phyloP scores from a whole-genome alignment of 2,888 invertebrate genomes.

The Serrognathus titanus region DNA sequence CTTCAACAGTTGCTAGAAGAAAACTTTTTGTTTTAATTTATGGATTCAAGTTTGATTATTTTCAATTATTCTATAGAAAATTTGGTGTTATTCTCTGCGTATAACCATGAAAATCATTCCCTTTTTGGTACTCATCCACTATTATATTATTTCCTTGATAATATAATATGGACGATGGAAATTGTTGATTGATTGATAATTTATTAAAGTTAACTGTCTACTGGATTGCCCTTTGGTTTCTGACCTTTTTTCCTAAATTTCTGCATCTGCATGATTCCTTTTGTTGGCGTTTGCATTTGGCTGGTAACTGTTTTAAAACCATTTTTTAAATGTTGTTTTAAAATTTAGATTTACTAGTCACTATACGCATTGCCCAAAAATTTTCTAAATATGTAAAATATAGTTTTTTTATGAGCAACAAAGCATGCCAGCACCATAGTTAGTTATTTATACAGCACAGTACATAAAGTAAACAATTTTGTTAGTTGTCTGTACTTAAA shows the following conservation, averaged over 20 bases:
- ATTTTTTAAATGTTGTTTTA: slow-evolving; percentile 5
- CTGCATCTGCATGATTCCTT: slow-evolving; percentile 48
- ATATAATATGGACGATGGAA: too few species aligned
- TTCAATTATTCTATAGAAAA: too few species aligned
- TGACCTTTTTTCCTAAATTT: slow-evolving; percentile 41
- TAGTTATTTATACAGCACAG: slow-evolving; percentile 45
- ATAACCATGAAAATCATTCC: too few species aligned
- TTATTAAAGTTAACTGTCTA: slow-evolving; percentile 8
- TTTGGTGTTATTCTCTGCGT: too few species aligned
- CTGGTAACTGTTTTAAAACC: slow-evolving; percentile 42
- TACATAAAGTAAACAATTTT: slow-evolving; percentile 33
- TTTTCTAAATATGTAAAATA: slow-evolving; percentile 2
- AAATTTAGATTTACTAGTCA: slow-evolving; percentile 3
- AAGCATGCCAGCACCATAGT: slow-evolving; percentile 50
- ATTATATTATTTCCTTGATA: too few species aligned
- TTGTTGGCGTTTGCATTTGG: slow-evolving; percentile 50
- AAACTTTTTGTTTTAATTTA: too few species aligned
- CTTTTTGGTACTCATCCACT: too few species aligned
- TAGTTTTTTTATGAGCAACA: slow-evolving; percentile 12
- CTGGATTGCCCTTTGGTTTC: slow-evolving; percentile 35
- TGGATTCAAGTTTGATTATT: too few species aligned
- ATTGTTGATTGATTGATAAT: too few species aligned
- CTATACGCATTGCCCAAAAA: slow-evolving; percentile 1
- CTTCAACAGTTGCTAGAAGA: too few species aligned
- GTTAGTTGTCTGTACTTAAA: slow-evolving; percentile 34